phyloP scores from a whole-genome alignment of 2,888 invertebrate genomes.

The Orchesellides sinensis region DNA sequence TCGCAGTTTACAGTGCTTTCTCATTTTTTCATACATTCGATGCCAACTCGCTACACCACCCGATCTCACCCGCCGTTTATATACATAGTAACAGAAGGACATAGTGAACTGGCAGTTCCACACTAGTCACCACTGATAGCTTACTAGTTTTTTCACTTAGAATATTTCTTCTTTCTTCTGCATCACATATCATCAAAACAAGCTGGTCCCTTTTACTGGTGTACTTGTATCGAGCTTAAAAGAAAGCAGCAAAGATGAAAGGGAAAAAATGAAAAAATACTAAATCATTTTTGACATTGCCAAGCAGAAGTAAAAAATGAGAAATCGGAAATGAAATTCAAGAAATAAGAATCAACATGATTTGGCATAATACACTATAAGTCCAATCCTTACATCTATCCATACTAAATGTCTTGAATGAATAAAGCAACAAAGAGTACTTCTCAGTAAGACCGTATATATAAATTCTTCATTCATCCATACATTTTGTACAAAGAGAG shows the following conservation, averaged over 20 bases:
- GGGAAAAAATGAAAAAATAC: conserved; percentile 16
- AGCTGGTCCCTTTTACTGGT: conserved; percentile 17
- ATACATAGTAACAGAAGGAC: no score
- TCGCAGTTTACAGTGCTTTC: no score
- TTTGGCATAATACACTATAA: conserved; percentile 15
- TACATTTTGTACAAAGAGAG: background rate
- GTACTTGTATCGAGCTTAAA: conserved; percentile 1
- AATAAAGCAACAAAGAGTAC: background rate
- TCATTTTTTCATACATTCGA: no score
- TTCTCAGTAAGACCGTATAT: background rate
- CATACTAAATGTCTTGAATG: background rate
- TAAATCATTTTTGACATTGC: conserved; percentile 59
- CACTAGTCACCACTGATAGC: background rate
- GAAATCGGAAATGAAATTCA: conserved; percentile 50
- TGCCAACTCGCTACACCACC: no score
- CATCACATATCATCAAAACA: conserved; percentile 40
- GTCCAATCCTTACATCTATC: no score
- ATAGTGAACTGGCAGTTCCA: no score
- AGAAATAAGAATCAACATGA: conserved; percentile 43
- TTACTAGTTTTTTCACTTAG: conserved; percentile 36
- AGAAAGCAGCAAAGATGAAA: background rate
- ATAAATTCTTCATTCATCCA: background rate
- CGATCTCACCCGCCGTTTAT: no score
- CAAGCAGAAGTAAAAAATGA: conserved; percentile 32
- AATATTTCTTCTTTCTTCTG: conserved; percentile 26